Base-by-base conservation (phyloP, 2,888 invertebrate species). In the Entomobrya proxima region DNA sequence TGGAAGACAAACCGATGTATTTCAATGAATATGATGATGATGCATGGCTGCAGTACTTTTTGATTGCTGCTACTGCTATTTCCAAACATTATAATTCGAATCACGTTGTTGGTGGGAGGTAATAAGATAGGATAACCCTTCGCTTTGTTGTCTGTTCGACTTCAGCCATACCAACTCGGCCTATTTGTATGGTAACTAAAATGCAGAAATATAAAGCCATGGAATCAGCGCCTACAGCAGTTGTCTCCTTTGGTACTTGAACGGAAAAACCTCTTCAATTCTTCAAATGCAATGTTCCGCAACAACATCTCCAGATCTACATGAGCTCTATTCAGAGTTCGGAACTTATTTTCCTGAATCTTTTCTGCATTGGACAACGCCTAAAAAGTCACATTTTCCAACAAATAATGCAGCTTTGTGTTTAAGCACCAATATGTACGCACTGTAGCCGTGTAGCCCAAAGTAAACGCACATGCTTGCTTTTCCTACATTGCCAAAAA, bases 61-160 rank as follows among this genome's bases (percentile, higher is more conserved):
- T 89, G 89, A 90, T 90, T 90, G 90, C 89, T 85, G 50, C 79
- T n/a, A n/a, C n/a, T 79, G 67, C 35, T 79, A 79, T 55, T 58
- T 50, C 84, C 79, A 74, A 78, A 27, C 89, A 88, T 89, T 86
- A 88, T 86, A 85, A 90, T 90, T 90, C 90, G 61, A 88, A 89
- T 88, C 90, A 90, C 90, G 90, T 90, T 88, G 87, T 87, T 88
- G 85, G 89, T 88, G 87, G 89, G 88, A 89, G 90, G 90, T 89
- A 89, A 89, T 90, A 89, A 88, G 88, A 89, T 78, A 84, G 87
- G 87, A 88, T 88, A 89, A 88, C 86, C 85, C 87, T 87, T 88
- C 89, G 84, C 76, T 79, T 84, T 72, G 55, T 85, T 58, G 52
- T 72, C 30, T 76, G 40, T 37, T 52, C 72, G 52, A 27, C 55